Base-by-base conservation (phyloP, 2,888 invertebrate genomes). In the Sceliomorpha sp. region DNA sequence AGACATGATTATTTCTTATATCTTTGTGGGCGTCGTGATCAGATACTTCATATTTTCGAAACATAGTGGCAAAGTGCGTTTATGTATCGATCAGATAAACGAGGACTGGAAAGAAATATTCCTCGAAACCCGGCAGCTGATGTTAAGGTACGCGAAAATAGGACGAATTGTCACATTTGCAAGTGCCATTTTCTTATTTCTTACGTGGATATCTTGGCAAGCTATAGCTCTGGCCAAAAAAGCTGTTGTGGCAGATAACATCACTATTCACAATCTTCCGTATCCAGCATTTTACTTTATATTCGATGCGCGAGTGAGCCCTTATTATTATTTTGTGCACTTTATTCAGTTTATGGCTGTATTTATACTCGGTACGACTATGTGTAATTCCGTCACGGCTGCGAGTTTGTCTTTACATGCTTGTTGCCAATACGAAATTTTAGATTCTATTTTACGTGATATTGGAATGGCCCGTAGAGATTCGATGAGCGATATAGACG, bases 241-340 rank as follows among this genome's bases (percentile, higher is more conserved):
- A 6, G 1, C 29, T 8, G 44, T 14, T 1, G 10, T 4, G 4
- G 27, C 8, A 6, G 45, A 20, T 4, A 45, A 45, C 12, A 4
- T 45, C 7, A 32, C 45, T 14, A 1, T 17, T 4, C 45, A 45
- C 7, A 3, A 45, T 12, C 45, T 45, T 17, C 17, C 31, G 3
- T 32, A 32, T 12, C 32, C 47, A 1, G 9, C 24, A 13, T 34
- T 12, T 10, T 47, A 24, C n/a, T 8, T 47, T n/a, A 1, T 34
- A 1, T 47, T 47, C 10, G 47, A 47, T 10, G 20, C 47, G 1
- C 1, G 24, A 24, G 1, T 32, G 0, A 13, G 7, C 3, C 47
- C 47, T 3, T 47, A 47, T 10, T 34, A 12, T 24, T 47, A 47
- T 34, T 47, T n/a, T n/a, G 47, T 34, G n/a, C 34, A 24, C 3